Percentiles rank a stretch among this genome's conserved stretches.
These are phyloP conservation scores for Oreochromis aureus DNA, from an alignment of 2,113 vertebrate species.

Conservation along the genomic window DNA sequence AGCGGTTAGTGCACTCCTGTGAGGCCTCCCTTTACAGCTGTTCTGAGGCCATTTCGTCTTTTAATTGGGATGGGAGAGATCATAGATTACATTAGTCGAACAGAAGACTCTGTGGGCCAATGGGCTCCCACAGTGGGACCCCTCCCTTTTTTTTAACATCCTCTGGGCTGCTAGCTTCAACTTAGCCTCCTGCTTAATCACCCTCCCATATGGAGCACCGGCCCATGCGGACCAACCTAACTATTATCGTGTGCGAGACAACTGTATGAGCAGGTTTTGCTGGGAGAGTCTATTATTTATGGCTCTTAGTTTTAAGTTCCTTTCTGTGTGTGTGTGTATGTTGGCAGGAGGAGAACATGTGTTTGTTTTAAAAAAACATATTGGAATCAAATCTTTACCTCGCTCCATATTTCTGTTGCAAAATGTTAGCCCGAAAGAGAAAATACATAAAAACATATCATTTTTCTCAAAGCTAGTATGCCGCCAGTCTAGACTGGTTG, in stretches of 20 bases:
- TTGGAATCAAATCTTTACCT: neutral
- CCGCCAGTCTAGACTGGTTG: constrained; percentile 65
- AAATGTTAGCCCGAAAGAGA: constrained; percentile 7
- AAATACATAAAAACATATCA: constrained; percentile 31
- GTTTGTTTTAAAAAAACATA: neutral
- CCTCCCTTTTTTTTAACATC: constrained; percentile 4
- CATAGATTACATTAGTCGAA: constrained; percentile 70
- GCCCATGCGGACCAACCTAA: neutral
- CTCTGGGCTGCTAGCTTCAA: constrained; percentile 30
- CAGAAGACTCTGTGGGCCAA: constrained; percentile 45
- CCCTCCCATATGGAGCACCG: constrained; percentile 8
- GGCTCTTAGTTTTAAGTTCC: neutral
- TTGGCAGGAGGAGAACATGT: neutral
- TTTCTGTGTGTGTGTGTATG: neutral
- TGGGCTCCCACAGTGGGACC: constrained; percentile 9
- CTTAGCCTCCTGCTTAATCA: constrained; percentile 33
- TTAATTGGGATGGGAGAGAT: constrained; percentile 73
- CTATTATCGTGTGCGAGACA: neutral
- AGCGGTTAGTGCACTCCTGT: constrained; percentile 67
- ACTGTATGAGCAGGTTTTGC: neutral
- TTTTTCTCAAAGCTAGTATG: constrained; percentile 33
- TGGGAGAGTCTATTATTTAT: neutral
- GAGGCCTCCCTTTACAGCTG: constrained; percentile 75
- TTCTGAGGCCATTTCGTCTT: constrained; percentile 65
- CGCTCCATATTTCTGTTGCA: neutral